phyloP scores from a whole-genome alignment of 2,797 vertebrate genomes.

The Bucorvus abyssinicus region DNA sequence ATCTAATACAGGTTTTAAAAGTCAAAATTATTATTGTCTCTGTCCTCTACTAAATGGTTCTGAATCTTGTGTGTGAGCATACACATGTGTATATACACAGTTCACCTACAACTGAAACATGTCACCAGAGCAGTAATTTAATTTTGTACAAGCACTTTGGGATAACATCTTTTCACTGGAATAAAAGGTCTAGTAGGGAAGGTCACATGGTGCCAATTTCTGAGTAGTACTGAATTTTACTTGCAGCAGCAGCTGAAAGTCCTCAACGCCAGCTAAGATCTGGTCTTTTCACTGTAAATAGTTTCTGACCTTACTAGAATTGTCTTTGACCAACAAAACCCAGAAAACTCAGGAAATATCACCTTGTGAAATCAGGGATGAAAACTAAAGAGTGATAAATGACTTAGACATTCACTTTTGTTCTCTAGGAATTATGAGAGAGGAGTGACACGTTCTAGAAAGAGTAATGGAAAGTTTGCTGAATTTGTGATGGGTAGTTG shows the following conservation, averaged over 20 bases:
- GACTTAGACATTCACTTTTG: not conserved
- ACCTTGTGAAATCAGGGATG: not conserved
- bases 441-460: not conserved
- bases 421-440: not conserved
- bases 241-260: not conserved
- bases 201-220: not conserved
- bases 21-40: not conserved
- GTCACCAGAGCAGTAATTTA: not conserved
- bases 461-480: not conserved
- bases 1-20: not conserved
- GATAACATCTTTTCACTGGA: not conserved
- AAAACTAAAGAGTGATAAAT: not conserved
- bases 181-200: not conserved
- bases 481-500: not conserved
- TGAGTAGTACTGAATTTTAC: not conserved
- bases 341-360: not conserved
- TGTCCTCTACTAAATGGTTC: not conserved
- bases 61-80: not conserved
- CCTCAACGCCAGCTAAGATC: not conserved
- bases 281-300: not conserved
- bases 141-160: not conserved
- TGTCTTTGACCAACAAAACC: not conserved
- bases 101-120: not conserved
- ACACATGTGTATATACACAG: not conserved
- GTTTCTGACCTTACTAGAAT: not conserved